phyloP scores from a whole-genome alignment of 2,797 vertebrate genomes.

The Alosa sapidissima region DNA sequence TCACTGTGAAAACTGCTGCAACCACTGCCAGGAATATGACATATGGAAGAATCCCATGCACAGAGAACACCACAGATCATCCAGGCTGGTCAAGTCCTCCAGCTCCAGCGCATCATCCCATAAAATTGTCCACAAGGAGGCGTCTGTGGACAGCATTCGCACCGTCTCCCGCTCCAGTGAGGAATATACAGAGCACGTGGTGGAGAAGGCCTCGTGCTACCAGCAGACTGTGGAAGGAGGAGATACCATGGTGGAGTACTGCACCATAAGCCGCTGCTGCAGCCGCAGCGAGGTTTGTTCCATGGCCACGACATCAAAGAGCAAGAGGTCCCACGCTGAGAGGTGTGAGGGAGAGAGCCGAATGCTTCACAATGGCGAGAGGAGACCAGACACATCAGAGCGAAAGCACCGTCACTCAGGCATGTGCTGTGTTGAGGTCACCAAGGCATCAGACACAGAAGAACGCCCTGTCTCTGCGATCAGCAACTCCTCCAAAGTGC shows the following conservation, averaged over 20 bases:
- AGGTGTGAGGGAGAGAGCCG: constrained; percentile 31
- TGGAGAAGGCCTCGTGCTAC: constrained; percentile 72
- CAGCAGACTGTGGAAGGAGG: constrained; percentile 71
- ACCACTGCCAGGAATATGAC: constrained; percentile 73
- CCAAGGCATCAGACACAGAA: constrained; percentile 48
- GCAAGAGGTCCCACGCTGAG: constrained; percentile 55
- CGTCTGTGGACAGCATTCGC: constrained; percentile 67
- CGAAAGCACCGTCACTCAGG: background rate
- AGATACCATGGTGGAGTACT: constrained; percentile 60
- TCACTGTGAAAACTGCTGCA: constrained; percentile 72
- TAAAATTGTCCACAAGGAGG: constrained; percentile 69
- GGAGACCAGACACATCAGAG: constrained; percentile 47
- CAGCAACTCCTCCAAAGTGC: constrained; percentile 54
- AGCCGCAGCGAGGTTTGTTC: constrained; percentile 58
- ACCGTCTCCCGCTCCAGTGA: constrained; percentile 76
- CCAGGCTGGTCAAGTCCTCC: constrained; percentile 65
- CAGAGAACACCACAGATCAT: constrained; percentile 49
- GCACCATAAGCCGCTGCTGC: constrained; percentile 60
- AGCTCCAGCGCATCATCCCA: constrained; percentile 78
- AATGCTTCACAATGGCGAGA: constrained; percentile 44
- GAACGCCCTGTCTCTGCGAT: constrained; percentile 49
- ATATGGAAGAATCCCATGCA: constrained; percentile 83
- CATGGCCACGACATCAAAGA: constrained; percentile 59
- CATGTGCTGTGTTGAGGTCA: constrained; percentile 41
- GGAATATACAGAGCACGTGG: constrained; percentile 72